These are phyloP conservation scores for Malurus splendens DNA, from an alignment of 2,797 vertebrate genomes.

Conservation along the genomic window DNA sequence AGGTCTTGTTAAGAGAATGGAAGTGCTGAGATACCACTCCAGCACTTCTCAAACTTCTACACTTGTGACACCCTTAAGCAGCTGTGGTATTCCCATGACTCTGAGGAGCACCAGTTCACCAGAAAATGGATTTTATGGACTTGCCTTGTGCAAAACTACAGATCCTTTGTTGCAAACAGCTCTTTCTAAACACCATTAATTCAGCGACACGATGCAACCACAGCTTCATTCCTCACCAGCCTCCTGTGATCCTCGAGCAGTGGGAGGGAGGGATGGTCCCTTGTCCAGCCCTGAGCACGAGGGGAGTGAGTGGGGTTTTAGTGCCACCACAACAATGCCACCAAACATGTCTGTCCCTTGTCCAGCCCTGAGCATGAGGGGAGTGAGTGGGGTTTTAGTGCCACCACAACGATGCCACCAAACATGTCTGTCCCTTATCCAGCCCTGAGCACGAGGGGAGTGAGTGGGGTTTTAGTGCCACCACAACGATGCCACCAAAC, in stretches of 20 bases:
- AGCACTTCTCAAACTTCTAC: neutral
- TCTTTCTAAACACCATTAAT: neutral
- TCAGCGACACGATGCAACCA: accelerated
- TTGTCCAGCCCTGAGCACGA: accelerated
- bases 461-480: too few relatives aligned
- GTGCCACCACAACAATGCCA: neutral
- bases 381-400: neutral
- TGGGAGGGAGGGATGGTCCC: neutral
- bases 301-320: neutral
- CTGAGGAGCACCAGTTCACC: neutral
- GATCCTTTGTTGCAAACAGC: neutral
- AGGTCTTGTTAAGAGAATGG: neutral
- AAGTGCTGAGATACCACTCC: neutral
- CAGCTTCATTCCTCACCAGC: neutral
- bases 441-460: too few relatives aligned
- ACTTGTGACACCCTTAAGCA: neutral
- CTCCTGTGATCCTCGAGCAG: neutral
- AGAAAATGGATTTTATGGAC: neutral
- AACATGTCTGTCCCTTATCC: too few relatives aligned
- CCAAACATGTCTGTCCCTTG: neutral
- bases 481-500: too few relatives aligned
- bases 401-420: neutral
- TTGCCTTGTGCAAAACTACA: accelerated
- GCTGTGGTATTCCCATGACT: neutral
- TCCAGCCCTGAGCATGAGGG: accelerated